Percentiles rank a stretch among this genome's conserved stretches.
Conservation (phyloP, 2,113 vertebrate species). For the Eurypyga helias region DNA sequence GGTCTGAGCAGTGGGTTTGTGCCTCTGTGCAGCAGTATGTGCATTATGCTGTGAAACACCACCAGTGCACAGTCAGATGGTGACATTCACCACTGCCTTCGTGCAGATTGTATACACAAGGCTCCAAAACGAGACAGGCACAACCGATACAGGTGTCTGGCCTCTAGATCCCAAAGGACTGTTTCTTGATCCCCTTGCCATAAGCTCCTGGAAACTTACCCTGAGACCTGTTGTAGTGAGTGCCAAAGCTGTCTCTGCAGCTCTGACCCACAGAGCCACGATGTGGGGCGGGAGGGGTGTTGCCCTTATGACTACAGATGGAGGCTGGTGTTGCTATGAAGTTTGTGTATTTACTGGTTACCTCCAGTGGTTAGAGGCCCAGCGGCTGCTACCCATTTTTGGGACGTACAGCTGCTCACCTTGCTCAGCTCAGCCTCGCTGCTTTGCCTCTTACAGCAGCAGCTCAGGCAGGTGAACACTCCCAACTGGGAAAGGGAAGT, state of each 20-base stretch:
- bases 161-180: background rate
- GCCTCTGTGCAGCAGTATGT: background rate
- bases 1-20: background rate
- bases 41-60: background rate
- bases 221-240: accelerated
- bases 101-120: background rate
- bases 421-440: accelerated
- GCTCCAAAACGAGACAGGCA: background rate
- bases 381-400: background rate
- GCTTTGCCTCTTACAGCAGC: accelerated
- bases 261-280: background rate
- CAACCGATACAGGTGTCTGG: background rate
- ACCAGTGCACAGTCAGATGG: background rate
- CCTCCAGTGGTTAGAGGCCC: background rate
- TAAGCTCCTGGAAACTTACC: background rate
- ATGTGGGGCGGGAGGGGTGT: background rate
- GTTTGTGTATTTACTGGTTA: background rate
- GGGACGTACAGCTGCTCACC: accelerated
- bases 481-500: background rate
- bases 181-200: background rate
- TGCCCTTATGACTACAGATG: background rate
- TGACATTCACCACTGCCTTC: background rate
- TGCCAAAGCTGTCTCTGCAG: background rate
- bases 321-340: background rate
- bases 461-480: background rate